Evolutionary conservation across 2,797 vertebrate species (phyloP).

Genomic region (Scleropages formosus): DNA sequence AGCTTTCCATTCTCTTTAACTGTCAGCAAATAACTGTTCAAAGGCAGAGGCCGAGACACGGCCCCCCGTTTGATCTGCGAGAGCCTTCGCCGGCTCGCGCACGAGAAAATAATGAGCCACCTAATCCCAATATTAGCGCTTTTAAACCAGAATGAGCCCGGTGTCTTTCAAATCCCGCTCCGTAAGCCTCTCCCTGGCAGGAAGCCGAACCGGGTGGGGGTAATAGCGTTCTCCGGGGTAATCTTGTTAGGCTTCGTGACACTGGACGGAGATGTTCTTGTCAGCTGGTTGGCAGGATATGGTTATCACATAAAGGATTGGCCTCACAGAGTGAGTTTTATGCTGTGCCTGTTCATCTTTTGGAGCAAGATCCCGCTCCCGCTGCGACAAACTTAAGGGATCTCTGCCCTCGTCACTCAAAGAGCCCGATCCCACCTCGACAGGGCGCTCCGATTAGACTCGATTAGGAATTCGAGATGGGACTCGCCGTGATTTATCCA

Average conservation of each 20-base stretch:
- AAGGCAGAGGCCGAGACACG: slow-evolving; percentile 49
- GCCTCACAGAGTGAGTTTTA: slow-evolving; percentile 39
- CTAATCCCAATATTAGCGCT: slow-evolving; percentile 70
- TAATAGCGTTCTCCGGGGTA: slow-evolving; percentile 60
- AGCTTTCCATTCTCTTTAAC: slow-evolving; percentile 59
- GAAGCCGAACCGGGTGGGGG: slow-evolving; percentile 68
- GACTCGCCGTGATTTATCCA: neutral
- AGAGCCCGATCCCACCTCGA: too few relatives aligned
- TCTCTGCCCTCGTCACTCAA: too few relatives aligned
- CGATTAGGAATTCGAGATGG: neutral
- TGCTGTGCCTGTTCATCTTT: neutral
- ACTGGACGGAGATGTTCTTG: slow-evolving; percentile 69
- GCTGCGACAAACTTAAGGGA: neutral
- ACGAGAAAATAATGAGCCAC: slow-evolving; percentile 71
- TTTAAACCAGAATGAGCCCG: slow-evolving; percentile 58
- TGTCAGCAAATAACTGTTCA: slow-evolving; percentile 58
- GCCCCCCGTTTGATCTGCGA: slow-evolving; percentile 63
- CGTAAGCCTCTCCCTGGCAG: slow-evolving; percentile 56
- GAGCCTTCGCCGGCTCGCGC: slow-evolving; percentile 51
- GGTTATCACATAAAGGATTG: slow-evolving; percentile 58
- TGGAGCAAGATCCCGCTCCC: slow-evolving; percentile 35
- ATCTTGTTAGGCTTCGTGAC: slow-evolving; percentile 73
- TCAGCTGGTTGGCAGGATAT: slow-evolving; percentile 68
- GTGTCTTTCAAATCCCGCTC: slow-evolving; percentile 70
- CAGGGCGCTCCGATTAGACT: neutral